Evolutionary conservation across 2,113 vertebrate species (phyloP), one percentile per base, ranked within the genome.

Genomic region (Cryptomyrus ogoouensis): DNA sequence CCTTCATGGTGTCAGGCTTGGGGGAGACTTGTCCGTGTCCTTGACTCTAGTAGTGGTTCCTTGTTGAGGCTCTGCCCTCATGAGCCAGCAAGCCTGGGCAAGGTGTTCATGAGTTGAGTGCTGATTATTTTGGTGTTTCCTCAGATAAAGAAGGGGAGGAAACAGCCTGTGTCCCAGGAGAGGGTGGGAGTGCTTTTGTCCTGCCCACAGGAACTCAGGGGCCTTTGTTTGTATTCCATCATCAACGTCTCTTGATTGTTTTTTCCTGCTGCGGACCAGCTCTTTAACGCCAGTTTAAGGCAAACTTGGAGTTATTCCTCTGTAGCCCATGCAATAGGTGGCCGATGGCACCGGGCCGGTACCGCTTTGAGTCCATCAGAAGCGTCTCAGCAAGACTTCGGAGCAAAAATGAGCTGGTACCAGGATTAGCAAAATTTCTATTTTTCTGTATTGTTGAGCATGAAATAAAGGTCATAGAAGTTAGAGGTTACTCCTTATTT

Each of bases 91-190:
- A 90, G 46, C n/a, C 44, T 90, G 90, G 53, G 88, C 91, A 91
- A 94, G 93, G 92, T 93, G 92, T 91, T 90, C 19, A 90, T 35
- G 15, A 83, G 42, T 7, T 13, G 90, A 92, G 44, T 0, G 9
- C 89, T 92, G 93, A 91, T 94, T 94, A 94, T 94, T 95, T 91
- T 91, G 92, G 91, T 90, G 93, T 93, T 95, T 95, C 95, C 95
- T 94, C 90, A 90, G 93, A 92, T 92, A 95, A 91, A 92, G 91
- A 90, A 90, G 91, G 91, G 92, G 91, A 94, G 95, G 95, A 95
- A 95, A 94, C 92, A 89, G 91, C 91, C 84, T 83, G 89, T 91
- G 91, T 94, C 95, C 92, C 91, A 92, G 15, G 90, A 88, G 50
- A 49, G 83, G 70, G 89, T 83, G 89, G 70, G 83, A 50, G 89